phyloP scores from a whole-genome alignment of 2,888 invertebrate genomes.

The Hedya salicella region DNA sequence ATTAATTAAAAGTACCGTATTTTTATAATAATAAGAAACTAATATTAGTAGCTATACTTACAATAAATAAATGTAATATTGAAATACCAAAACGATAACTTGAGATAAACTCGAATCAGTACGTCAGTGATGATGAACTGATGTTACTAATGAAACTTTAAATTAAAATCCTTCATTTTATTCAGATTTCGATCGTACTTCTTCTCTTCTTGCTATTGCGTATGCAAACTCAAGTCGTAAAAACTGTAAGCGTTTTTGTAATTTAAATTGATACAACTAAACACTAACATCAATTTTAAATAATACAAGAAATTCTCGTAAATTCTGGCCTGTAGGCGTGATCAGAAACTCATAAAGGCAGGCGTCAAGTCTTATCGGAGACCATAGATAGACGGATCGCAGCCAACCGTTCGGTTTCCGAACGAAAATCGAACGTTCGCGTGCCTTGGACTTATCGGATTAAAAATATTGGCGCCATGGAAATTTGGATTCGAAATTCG shows the following conservation, averaged over 20 bases:
- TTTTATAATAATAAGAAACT: no score
- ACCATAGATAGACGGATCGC: slow-evolving; percentile 60
- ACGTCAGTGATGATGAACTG: no score
- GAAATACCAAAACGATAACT: no score
- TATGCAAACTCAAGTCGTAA: no score
- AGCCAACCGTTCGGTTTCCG: slow-evolving; percentile 41
- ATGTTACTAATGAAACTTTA: no score
- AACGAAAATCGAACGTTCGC: slow-evolving; percentile 39
- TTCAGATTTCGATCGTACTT: no score
- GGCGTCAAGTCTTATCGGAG: slow-evolving; percentile 78
- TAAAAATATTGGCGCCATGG: slow-evolving; percentile 37
- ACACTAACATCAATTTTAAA: slow-evolving; percentile 33
- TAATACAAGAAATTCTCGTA: slow-evolving; percentile 33
- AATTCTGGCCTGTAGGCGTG: slow-evolving; percentile 57
- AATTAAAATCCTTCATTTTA: no score
- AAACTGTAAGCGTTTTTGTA: no score
- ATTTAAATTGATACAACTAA: background rate
- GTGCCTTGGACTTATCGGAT: slow-evolving; percentile 40
- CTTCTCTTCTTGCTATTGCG: no score
- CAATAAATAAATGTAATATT: no score
- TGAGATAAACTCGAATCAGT: no score
- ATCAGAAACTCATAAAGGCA: slow-evolving; percentile 78
- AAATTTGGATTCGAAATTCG: slow-evolving; percentile 17
- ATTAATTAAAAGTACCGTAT: no score
- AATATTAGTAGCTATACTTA: background rate